Base-by-base conservation (phyloP, 2,888 invertebrate species). In the Hedychridium roseum region DNA sequence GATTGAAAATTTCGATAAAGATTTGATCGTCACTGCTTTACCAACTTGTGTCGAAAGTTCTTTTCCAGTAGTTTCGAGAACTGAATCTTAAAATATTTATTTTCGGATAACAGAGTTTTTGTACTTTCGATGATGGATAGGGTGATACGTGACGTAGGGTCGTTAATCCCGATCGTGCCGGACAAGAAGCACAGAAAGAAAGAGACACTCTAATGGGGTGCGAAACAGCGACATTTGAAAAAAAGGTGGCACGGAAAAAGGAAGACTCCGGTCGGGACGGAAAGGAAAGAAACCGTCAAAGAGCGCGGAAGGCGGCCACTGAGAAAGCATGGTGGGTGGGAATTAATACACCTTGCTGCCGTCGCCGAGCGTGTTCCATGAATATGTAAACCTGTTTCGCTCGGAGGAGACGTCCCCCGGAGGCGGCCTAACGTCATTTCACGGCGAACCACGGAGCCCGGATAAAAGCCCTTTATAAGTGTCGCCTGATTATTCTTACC, bases 371-470 rank as follows among this genome's bases (percentile, higher is more conserved):
- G 40, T 50, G 39, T 40, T 51, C 59, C 56, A 70, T 70, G 69
- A 70, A 70, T 70, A 70, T 70, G 68, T 69, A 70, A 70, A 63
- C 53, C 52, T 61, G 56, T 69, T 68, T 67, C 66, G 68, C 58
- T 61, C 64, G 56, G 61, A 59, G 60, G n/a, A 61, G 60, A 56
- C 57, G 50, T 59, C 55, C 57, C 57, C 43, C 43, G 36, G 46
- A 61, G 50, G 54, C 49, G 54, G 47, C 48, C 51, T 60, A 61
- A 65, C 59, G 61, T 61, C 63, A 61, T 67, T 67, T 57, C 48
- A 48, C 47, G 53, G 59, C 43, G 38, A 49, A 50, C 41, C 58
- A 54, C 48, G 47, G n/a, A n/a, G 50, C 47, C 48, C 49, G 53
- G 32, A 46, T 64, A 57, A 59, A 60, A 61, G 57, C 54, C 59